Evolutionary conservation across 2,113 vertebrate genomes (phyloP).

Genomic region (Thalassoma bifasciatum): DNA sequence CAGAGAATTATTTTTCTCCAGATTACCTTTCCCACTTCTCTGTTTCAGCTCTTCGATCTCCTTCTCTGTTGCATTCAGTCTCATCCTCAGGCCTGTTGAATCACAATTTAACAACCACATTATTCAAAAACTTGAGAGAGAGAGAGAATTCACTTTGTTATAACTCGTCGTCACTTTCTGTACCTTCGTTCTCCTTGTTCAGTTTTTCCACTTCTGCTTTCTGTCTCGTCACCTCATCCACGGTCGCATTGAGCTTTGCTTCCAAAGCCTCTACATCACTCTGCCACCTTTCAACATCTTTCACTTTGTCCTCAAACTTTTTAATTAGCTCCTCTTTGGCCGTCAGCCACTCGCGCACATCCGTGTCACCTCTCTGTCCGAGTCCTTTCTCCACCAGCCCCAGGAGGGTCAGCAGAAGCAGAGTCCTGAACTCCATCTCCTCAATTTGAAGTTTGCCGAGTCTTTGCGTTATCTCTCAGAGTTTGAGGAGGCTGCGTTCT

Average conservation of each 20-base stretch:
- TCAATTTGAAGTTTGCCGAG: background rate
- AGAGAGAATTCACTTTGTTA: background rate
- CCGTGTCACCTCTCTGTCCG: conserved; percentile 18
- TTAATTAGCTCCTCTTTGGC: conserved; percentile 9
- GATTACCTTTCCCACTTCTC: conserved; percentile 6
- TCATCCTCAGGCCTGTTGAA: conserved; percentile 10
- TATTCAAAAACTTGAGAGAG: background rate
- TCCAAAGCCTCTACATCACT: background rate
- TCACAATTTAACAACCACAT: background rate
- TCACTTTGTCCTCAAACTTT: conserved; percentile 4
- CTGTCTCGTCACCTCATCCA: conserved; percentile 20
- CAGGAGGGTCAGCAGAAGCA: conserved; percentile 9
- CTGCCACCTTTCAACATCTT: background rate
- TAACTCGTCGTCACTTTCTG: background rate
- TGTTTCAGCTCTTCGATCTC: conserved; percentile 25
- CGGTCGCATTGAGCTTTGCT: conserved; percentile 1
- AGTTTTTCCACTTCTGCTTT: conserved; percentile 27
- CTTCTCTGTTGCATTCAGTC: conserved; percentile 4
- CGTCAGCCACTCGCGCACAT: background rate
- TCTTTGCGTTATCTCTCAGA: background rate
- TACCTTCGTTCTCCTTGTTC: conserved; percentile 38
- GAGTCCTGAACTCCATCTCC: conserved; percentile 28
- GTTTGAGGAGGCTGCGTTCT: background rate
- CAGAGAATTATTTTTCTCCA: background rate
- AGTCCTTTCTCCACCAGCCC: conserved; percentile 9